Percentiles rank a stretch among this genome's conserved stretches.
Evolutionary conservation across 2,113 vertebrate species (phyloP).

Genomic region (Dromiciops gliroides): DNA sequence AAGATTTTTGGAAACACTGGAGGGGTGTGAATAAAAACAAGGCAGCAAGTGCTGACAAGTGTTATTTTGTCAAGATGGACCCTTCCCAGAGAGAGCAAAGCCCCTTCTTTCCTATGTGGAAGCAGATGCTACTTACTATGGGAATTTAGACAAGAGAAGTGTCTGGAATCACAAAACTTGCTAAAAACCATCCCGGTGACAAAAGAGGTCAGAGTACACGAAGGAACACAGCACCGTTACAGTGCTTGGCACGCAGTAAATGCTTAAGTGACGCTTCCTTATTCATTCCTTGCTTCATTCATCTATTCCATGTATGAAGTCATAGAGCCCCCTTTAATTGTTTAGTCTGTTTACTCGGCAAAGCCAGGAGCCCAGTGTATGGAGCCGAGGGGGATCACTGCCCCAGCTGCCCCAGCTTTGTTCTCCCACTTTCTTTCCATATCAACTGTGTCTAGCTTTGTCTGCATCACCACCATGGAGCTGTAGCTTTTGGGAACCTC

Average conservation of each 20-base stretch:
- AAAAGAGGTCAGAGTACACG: no score
- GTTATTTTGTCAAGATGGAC: not conserved
- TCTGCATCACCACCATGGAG: not conserved
- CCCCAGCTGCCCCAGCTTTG: not conserved
- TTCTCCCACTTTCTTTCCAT: not conserved
- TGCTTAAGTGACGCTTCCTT: not conserved
- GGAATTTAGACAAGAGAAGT: not conserved
- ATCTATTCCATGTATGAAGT: not conserved
- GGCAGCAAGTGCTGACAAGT: not conserved
- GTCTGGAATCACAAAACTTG: not conserved
- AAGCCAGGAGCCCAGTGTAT: not conserved
- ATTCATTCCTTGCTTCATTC: not conserved
- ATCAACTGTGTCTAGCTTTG: not conserved
- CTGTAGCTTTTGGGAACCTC: not conserved
- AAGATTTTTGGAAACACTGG: not conserved
- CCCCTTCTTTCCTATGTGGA: not conserved
- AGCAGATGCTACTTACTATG: not conserved
- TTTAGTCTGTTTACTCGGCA: not conserved
- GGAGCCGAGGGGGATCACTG: not conserved
- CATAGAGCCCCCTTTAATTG: not conserved
- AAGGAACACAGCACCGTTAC: not conserved
- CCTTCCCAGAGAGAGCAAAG: not conserved
- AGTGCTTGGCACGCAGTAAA: not conserved
- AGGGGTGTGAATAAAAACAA: not conserved
- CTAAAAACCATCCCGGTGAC: not conserved